phyloP scores from a whole-genome alignment of 2,888 invertebrate species.

The Drosophila parthenogenetica region DNA sequence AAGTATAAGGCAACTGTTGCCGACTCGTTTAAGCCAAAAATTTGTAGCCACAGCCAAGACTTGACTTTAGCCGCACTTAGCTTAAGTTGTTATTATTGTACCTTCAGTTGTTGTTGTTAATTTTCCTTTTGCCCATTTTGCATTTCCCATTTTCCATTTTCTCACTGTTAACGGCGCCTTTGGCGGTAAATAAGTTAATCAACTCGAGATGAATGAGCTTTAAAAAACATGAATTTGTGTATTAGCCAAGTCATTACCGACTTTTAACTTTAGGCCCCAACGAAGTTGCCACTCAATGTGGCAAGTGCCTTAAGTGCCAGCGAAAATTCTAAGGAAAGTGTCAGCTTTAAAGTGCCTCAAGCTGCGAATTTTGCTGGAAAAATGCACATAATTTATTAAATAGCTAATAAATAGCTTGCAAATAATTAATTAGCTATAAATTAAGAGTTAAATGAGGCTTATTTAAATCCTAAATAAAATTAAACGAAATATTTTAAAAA shows the following conservation, averaged over 20 bases:
- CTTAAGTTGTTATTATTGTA: slow-evolving; percentile 6
- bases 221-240: slow-evolving; percentile 12
- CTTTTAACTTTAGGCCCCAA: background rate
- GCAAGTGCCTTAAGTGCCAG: background rate
- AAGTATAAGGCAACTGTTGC: slow-evolving; percentile 19
- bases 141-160: slow-evolving; percentile 6
- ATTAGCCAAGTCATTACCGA: slow-evolving; percentile 1
- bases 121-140: slow-evolving; percentile 1
- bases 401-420: background rate
- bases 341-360: background rate
- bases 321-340: slow-evolving; percentile 5
- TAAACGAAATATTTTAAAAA: background rate
- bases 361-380: background rate
- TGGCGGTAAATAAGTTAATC: slow-evolving; percentile 37
- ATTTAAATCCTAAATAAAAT: background rate
- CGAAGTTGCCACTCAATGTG: slow-evolving; percentile 9
- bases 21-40: slow-evolving; percentile 10
- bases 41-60: slow-evolving; percentile 13
- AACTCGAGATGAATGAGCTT: slow-evolving; percentile 31
- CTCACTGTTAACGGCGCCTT: slow-evolving; percentile 31
- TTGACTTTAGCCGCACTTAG: slow-evolving; percentile 30
- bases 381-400: too few species aligned
- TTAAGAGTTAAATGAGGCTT: too few species aligned
- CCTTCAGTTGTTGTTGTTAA: background rate
- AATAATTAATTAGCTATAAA: too few species aligned